Evolutionary conservation across 2,113 vertebrate species (phyloP).

Genomic region (Acanthisitta chloris): DNA sequence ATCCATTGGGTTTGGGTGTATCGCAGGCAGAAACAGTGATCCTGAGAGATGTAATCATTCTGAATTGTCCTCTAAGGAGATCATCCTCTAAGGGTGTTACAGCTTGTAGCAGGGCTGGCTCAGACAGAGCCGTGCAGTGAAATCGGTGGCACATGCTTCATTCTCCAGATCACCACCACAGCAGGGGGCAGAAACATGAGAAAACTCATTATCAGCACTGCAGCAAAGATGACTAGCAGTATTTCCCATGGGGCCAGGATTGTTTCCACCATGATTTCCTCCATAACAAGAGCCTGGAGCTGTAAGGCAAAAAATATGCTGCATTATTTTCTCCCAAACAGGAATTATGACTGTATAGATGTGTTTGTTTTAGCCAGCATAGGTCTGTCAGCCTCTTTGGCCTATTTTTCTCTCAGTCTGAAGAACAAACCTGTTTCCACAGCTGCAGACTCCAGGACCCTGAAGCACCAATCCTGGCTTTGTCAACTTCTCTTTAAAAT

Average conservation of each 20-base stretch:
- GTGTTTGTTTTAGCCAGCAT: neutral
- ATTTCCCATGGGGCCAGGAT: slow-evolving; percentile 60
- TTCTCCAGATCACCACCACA: slow-evolving; percentile 53
- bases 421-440: neutral
- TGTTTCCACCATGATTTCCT: neutral
- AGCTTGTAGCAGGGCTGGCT: neutral
- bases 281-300: neutral
- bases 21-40: neutral
- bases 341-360: neutral
- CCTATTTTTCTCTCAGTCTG: neutral
- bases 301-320: neutral
- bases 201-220: slow-evolving; percentile 63
- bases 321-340: neutral
- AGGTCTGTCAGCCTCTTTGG: too few relatives aligned
- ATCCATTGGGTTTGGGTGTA: accelerated
- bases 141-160: slow-evolving; percentile 14
- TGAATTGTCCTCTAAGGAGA: accelerated
- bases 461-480: neutral
- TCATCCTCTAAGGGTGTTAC: accelerated
- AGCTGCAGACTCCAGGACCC: neutral
- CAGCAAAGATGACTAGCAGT: slow-evolving; percentile 59
- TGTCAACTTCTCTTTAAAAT: neutral
- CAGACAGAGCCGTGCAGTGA: slow-evolving; percentile 41
- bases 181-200: slow-evolving; percentile 57
- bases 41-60: accelerated